Conservation (phyloP, 1,140 invertebrate species). For the Pseudomyrmex gracilis region DNA sequence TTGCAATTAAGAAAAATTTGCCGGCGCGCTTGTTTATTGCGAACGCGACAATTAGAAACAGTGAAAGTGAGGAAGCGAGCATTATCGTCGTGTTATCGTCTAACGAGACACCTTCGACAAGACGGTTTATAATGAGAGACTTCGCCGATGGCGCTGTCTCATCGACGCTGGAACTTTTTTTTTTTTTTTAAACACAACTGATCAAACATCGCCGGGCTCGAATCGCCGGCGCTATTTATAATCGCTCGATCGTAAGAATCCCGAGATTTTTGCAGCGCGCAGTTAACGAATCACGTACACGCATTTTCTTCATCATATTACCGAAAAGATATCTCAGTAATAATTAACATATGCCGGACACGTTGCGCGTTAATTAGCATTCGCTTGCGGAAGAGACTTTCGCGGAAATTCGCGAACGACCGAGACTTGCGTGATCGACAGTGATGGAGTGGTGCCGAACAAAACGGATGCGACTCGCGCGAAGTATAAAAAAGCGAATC, state of each 20-base stretch:
- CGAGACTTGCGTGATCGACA: background rate
- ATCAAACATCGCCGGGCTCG: slow-evolving; percentile 29
- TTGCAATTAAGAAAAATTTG: slow-evolving; percentile 52
- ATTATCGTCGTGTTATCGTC: slow-evolving; percentile 32
- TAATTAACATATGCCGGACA: background rate
- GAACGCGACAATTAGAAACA: slow-evolving; percentile 35
- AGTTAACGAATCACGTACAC: background rate
- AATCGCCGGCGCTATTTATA: slow-evolving; percentile 33
- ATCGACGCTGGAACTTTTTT: background rate
- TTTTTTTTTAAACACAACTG: slow-evolving; percentile 8
- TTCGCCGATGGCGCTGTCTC: background rate
- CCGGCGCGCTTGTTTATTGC: background rate
- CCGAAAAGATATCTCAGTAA: too few relatives aligned
- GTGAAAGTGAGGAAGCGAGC: slow-evolving; percentile 49
- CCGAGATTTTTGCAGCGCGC: background rate
- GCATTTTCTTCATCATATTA: too few relatives aligned
- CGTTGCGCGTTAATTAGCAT: slow-evolving; percentile 11
- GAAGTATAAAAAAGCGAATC: slow-evolving; percentile 12
- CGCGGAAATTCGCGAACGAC: slow-evolving; percentile 28
- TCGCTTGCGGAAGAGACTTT: slow-evolving; percentile 10
- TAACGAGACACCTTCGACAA: slow-evolving; percentile 43
- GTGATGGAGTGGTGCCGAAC: background rate
- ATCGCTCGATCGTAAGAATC: slow-evolving; percentile 32
- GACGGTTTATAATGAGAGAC: slow-evolving; percentile 50
- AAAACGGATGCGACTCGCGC: background rate